Base-by-base conservation (phyloP, 2,113 vertebrate genomes). In the Caretta caretta region DNA sequence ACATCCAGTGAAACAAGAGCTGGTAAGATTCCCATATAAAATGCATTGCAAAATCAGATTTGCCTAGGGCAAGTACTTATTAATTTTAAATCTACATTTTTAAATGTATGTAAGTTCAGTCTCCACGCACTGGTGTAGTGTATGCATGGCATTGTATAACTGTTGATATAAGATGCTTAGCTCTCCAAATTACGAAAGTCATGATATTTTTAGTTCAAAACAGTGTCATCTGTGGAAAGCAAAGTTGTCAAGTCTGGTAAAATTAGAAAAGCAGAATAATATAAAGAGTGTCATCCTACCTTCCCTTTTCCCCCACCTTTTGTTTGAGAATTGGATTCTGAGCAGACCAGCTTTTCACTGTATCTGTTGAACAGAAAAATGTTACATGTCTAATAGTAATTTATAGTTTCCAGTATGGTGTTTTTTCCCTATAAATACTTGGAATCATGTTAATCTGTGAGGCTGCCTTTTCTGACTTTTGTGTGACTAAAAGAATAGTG, bases 1-100 rank as follows among this genome's bases (percentile, higher is more conserved):
- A 17, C 99, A 99, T 97, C 99, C 98, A 90, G 99, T 99, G 95
- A 99, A 99, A 98, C 99, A 99, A 89, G 99, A 99, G 87, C 92
- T 99, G 99, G 99, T 99, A 98, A 98, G 99, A 87, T 90, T 91
- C 56, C 84, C 89, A 4, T 13, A 5, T 35, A 79, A 22, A 22
- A 22, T 75, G 46, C 27, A 35, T 19, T 90, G 78, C 49, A 83
- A 10, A 94, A 51, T 89, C 57, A 53, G 76, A 50, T 53, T 93
- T 92, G 20, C 2, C 17, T 29, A 82, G 65, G 25, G 46, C 57
- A 27, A 35, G 81, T 90, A 92, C 38, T 42, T 42, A 42, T 42
- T 87, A 95, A 53, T 25, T 90, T 95, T 93, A 5, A 91, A 57
- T 75, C 19, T 46, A 6, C 2, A 1, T 65, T 88, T 89, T 50